These are phyloP conservation scores for Pachliopta kotzebuea DNA, from an alignment of 2,888 invertebrate genomes.

Conservation along the genomic window DNA sequence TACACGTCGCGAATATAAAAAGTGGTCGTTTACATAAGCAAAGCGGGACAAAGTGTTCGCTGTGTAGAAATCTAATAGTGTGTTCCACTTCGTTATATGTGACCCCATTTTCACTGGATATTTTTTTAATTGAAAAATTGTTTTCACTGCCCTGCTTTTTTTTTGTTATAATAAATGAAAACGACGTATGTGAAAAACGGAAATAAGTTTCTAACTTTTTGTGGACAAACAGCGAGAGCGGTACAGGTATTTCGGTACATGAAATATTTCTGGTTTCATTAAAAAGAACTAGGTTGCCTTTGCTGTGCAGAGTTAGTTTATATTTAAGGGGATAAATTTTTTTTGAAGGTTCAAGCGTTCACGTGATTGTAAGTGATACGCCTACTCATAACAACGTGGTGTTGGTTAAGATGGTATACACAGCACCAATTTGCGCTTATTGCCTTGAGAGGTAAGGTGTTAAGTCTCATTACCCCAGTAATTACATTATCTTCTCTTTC, in stretches of 20 bases:
- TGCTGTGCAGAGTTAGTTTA: no score
- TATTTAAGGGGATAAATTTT: no score
- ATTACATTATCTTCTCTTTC: no score
- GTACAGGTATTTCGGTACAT: neutral
- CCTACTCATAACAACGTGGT: no score
- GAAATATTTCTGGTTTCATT: neutral
- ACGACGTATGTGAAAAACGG: neutral
- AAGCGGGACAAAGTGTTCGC: conserved; percentile 4
- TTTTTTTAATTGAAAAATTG: conserved; percentile 10
- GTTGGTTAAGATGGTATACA: no score
- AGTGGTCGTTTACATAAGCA: conserved; percentile 6
- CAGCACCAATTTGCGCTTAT: no score
- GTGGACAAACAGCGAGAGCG: neutral
- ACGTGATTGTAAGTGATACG: no score
- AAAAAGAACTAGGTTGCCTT: neutral
- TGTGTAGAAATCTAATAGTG: conserved; percentile 10
- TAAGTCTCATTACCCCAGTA: no score
- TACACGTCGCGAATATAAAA: conserved; percentile 3
- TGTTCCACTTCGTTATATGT: conserved; percentile 12
- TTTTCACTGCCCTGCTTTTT: conserved; percentile 3
- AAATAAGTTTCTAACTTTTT: neutral
- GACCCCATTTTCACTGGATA: conserved; percentile 12
- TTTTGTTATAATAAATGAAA: conserved; percentile 6
- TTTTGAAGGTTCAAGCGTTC: no score
- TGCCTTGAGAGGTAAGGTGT: no score